Percentiles rank a stretch among this genome's conserved stretches.
phyloP scores from a whole-genome alignment of 2,797 vertebrate species.

The Sebastes diaconus region DNA sequence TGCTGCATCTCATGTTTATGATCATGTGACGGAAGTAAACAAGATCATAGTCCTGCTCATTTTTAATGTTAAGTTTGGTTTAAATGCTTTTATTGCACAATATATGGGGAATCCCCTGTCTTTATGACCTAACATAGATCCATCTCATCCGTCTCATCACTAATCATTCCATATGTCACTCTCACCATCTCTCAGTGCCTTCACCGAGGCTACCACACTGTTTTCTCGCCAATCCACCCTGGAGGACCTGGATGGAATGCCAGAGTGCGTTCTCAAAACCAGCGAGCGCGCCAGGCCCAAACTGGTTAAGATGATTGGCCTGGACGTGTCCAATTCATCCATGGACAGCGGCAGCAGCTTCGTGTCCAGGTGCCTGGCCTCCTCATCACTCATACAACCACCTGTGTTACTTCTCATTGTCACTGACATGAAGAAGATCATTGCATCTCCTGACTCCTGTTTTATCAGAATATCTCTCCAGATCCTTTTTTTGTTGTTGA shows the following conservation, averaged over 20 bases:
- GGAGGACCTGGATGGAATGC: slow-evolving; percentile 96
- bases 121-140: not conserved
- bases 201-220: slow-evolving; percentile 97
- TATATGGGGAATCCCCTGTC: not conserved
- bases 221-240: slow-evolving; percentile 98
- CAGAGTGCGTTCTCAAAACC: slow-evolving; percentile 95
- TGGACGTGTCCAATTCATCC: slow-evolving; percentile 95
- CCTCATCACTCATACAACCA: slow-evolving; percentile 23
- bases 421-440: not conserved
- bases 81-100: not conserved
- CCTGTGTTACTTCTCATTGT: not conserved
- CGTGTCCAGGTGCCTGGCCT: slow-evolving; percentile 92
- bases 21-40: not conserved
- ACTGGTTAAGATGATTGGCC: slow-evolving; percentile 93
- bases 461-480: not conserved
- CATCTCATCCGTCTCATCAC: slow-evolving; percentile 36
- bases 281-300: slow-evolving; percentile 97
- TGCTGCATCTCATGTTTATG: not conserved
- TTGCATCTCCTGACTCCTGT: not conserved
- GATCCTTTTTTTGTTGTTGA: not conserved
- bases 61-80: not conserved
- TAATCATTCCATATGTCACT: slow-evolving; percentile 48
- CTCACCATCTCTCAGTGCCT: slow-evolving; percentile 88
- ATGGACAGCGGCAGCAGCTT: slow-evolving; percentile 96
- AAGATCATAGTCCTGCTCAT: not conserved